Base-by-base conservation (phyloP, 2,113 vertebrate species). In the Entomyzon cyanotis region DNA sequence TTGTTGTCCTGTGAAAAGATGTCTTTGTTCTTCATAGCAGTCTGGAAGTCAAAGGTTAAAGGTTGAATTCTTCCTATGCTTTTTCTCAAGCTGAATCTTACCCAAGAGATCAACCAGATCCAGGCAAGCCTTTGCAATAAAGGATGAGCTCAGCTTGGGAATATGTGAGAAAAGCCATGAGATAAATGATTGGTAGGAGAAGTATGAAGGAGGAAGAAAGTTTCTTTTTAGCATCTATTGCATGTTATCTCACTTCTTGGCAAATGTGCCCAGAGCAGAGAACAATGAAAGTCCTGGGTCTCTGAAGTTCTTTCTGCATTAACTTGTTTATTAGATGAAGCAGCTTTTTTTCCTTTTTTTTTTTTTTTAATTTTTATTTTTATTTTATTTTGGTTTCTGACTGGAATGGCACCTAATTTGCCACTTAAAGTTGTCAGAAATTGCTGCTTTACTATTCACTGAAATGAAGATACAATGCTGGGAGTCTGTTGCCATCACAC, bases 31-130 rank as follows among this genome's bases (percentile, higher is more conserved):
- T 89, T 93, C 37, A 49, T 15, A 76, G 50, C 0, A 2, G 15
- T 60, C 77, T 87, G 49, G 62, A 92, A 95, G 64, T 21, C 47
- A 47, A 78, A 92, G 88, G 65, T 89, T 84, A 89, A 91, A 94
- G 91, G 77, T 44, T 87, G 75, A 93, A 95, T 91, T 84, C 49
- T 87, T 95, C 24, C 31, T 87, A 9, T 41, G 44, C 19, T 87
- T 89, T 86, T 94, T 93, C 81, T 94, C 53, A 76, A 53, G 46
- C 81, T 87, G 46, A 82, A 89, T 82, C 52, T 71, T 23, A 56
- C 65, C 31, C 84, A 70, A 83, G 55, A 94, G 73, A 94, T 92
- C 58, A 81, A 58, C 37, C 27, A 68, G 53, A 87, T 76, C 41
- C 25, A 89, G 28, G 10, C 19, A 89, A 87, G 23, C 5, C 35